These are phyloP conservation scores for Ameiurus melas DNA, from an alignment of 2,113 vertebrate genomes.

Conservation along the genomic window DNA sequence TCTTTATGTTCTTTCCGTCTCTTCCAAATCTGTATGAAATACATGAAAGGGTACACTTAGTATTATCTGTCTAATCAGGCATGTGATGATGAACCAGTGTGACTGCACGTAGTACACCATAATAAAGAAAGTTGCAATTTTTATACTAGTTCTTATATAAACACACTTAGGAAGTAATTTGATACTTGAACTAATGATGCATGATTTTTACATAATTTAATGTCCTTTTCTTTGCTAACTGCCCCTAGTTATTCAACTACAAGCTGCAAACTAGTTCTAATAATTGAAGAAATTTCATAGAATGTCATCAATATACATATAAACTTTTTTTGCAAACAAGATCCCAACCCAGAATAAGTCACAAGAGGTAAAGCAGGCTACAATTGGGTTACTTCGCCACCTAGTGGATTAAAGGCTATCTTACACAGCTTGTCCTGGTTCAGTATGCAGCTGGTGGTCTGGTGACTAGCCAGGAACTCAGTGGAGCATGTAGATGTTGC, in stretches of 20 bases:
- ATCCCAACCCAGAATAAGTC: neutral
- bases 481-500: neutral
- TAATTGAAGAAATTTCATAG: neutral
- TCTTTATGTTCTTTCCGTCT: neutral
- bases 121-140: neutral
- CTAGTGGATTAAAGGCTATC: conserved; percentile 5
- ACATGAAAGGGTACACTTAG: neutral
- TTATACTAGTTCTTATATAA: neutral
- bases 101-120: neutral
- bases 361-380: neutral
- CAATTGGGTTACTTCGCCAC: conserved; percentile 6
- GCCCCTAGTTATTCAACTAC: neutral
- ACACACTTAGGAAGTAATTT: neutral
- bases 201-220: neutral
- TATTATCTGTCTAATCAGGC: too few relatives aligned
- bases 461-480: neutral
- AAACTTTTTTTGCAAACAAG: neutral
- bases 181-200: neutral
- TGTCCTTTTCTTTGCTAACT: neutral
- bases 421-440: neutral
- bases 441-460: neutral
- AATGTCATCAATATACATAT: neutral
- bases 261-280: neutral
- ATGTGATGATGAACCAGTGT: neutral
- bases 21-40: neutral